Percentiles rank a stretch among this genome's conserved stretches.
These are phyloP conservation scores for Aspidapion aeneum DNA, from an alignment of 2,888 invertebrate species.

Conservation along the genomic window DNA sequence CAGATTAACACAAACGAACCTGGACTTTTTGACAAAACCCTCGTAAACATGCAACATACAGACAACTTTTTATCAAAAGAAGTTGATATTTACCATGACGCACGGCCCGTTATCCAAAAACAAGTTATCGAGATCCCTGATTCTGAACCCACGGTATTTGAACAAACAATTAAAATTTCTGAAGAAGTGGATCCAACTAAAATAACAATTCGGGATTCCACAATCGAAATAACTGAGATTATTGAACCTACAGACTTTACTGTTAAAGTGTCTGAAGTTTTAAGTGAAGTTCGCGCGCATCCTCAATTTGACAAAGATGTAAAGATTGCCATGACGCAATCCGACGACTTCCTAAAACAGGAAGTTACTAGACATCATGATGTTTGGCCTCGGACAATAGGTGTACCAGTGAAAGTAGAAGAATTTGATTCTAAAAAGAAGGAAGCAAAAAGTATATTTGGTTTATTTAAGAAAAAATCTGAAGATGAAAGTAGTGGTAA, in stretches of 20 bases:
- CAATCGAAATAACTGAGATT: slow-evolving; percentile 5
- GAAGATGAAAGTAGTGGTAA: slow-evolving; percentile 4
- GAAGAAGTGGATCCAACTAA: not conserved
- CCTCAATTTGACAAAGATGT: slow-evolving; percentile 4
- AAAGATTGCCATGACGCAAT: slow-evolving; percentile 12
- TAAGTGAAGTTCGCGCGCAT: not conserved
- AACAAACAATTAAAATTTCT: not conserved
- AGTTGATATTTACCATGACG: slow-evolving; percentile 38
- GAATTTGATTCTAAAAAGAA: slow-evolving; percentile 12
- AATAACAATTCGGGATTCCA: not conserved
- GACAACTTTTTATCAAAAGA: slow-evolving; percentile 34
- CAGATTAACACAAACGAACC: slow-evolving; percentile 14
- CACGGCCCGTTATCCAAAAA: slow-evolving; percentile 22
- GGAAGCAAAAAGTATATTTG: slow-evolving; percentile 11
- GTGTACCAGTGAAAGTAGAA: not conserved
- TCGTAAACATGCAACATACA: slow-evolving; percentile 11
- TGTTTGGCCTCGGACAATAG: slow-evolving; percentile 20
- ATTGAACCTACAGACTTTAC: slow-evolving; percentile 22
- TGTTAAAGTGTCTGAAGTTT: slow-evolving; percentile 20
- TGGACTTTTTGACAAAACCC: no score
- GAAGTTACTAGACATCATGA: slow-evolving; percentile 30
- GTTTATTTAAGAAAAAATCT: slow-evolving; percentile 17
- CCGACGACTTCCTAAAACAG: slow-evolving; percentile 24
- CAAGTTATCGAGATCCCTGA: not conserved
- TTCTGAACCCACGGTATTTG: not conserved